Evolutionary conservation across 1,140 invertebrate species (phyloP), one percentile per base, ranked within the genome.

Genomic region (Tetramorium simillimum): DNA sequence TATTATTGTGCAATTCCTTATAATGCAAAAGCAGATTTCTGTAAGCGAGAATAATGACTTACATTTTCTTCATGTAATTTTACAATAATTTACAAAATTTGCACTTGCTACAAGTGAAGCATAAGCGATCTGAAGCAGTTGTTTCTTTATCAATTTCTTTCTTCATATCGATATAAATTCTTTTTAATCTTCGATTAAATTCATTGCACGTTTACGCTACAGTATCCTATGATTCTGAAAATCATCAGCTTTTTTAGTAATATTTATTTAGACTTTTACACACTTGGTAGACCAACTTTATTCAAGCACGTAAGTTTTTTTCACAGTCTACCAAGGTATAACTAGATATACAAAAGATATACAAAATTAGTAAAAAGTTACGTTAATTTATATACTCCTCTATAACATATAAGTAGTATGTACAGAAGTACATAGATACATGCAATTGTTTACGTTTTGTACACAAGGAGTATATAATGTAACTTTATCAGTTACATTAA

Each of bases 281-380:
- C 51, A 56, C 78, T 81, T 78, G 78, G 78, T 88, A 90, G 82
- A 90, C 65, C 69, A 85, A 81, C 84, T 92, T 90, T 91, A 81
- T 69, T 85, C 76, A 73, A 81, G 18, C 49, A 76, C 18, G 69
- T 28, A 70, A 86, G 21, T 56, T 78, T 78, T n/a, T 58, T 69
- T 53, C 24, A 21, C 12, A 43, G 10, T 78, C 62, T 60, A 73
- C 80, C 63, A 89, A 89, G 70, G 33, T 72, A 77, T 58, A 76
- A 18, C 10, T 63, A 12, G 37, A 65, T n/a, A 84, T 84, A 24
- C 69, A 73, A 84, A 33, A 12, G 37, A 65, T n/a, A 84, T 84
- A 24, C 69, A 73, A 84, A 33, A 72, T 51, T 56, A 53, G 18
- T 46, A 60, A 60, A 73, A 67, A 76, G 67, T 73, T 82, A 73